These are phyloP conservation scores for Melangyna quadrimaculata DNA, from an alignment of 2,888 invertebrate genomes.

Conservation along the genomic window DNA sequence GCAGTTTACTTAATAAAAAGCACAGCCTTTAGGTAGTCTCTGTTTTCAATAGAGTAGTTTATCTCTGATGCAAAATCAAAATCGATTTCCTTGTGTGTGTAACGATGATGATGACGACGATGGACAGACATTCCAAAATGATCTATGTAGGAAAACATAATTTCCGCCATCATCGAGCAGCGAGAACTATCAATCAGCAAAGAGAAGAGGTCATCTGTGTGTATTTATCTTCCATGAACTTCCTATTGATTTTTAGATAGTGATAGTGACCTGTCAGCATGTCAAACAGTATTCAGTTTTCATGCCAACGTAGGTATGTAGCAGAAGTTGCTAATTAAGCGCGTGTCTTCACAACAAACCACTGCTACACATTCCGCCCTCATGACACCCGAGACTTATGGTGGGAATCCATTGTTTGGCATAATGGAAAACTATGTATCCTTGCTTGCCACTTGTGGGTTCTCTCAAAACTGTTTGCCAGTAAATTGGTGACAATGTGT, in stretches of 20 bases:
- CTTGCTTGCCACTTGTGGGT: constrained; percentile 1
- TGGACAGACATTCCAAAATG: not conserved
- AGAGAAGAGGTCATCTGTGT: not conserved
- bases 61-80: not conserved
- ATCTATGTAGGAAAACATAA: constrained; percentile 3
- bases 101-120: not conserved
- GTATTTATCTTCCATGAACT: not conserved
- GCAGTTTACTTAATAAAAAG: constrained; percentile 20
- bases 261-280: not conserved
- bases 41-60: constrained; percentile 13
- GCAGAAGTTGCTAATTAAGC: constrained; percentile 34
- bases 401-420: not conserved
- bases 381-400: constrained; percentile 1
- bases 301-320: constrained; percentile 28
- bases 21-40: not conserved
- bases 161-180: constrained; percentile 3
- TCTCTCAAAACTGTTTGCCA: not conserved
- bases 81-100: not conserved
- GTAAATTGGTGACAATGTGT: constrained; percentile 16
- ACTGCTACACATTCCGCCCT: not conserved
- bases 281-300: constrained; percentile 19
- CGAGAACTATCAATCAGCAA: not conserved
- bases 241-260: not conserved
- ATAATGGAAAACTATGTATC: constrained; percentile 14
- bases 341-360: constrained; percentile 8